Conservation (phyloP, 2,797 vertebrate species). For the Ataeniobius toweri region DNA sequence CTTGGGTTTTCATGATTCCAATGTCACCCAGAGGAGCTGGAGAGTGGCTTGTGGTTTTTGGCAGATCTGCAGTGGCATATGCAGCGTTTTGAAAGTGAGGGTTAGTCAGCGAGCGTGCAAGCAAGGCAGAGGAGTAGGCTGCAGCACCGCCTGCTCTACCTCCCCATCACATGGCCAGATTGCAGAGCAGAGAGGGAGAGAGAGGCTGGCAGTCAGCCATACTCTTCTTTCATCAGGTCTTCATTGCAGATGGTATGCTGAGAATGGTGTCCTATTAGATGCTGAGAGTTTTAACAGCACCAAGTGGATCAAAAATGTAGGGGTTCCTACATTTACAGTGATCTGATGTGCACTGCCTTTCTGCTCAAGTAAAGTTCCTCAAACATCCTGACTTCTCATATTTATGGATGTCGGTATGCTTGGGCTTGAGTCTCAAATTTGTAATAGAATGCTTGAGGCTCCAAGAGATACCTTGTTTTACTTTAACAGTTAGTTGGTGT, state of each 20-base stretch:
- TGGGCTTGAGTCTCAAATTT: neutral
- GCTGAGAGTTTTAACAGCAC: constrained; percentile 35
- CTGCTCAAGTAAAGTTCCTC: neutral
- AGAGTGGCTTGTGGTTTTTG: constrained; percentile 67
- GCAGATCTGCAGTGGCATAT: constrained; percentile 73
- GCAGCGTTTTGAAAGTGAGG: constrained; percentile 61
- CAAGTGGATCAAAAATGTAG: constrained; percentile 25
- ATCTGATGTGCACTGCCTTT: constrained; percentile 12
- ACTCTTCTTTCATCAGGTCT: constrained; percentile 68
- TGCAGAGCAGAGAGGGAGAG: constrained; percentile 73
- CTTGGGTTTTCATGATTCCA: constrained; percentile 69
- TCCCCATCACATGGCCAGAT: constrained; percentile 75
- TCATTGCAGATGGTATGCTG: constrained; percentile 80
- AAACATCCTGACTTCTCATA: neutral
- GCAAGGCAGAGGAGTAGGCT: constrained; percentile 65
- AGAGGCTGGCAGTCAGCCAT: constrained; percentile 74
- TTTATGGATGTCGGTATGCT: neutral
- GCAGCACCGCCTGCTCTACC: constrained; percentile 69
- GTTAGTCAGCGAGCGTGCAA: constrained; percentile 43
- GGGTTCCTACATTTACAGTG: constrained; percentile 11
- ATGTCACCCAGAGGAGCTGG: constrained; percentile 64
- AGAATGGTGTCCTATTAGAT: constrained; percentile 72
- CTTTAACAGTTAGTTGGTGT: too few relatives aligned
- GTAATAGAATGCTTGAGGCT: neutral
- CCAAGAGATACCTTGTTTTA: neutral